Conservation (phyloP, 2,888 invertebrate species). For the Drosophila mimica region DNA sequence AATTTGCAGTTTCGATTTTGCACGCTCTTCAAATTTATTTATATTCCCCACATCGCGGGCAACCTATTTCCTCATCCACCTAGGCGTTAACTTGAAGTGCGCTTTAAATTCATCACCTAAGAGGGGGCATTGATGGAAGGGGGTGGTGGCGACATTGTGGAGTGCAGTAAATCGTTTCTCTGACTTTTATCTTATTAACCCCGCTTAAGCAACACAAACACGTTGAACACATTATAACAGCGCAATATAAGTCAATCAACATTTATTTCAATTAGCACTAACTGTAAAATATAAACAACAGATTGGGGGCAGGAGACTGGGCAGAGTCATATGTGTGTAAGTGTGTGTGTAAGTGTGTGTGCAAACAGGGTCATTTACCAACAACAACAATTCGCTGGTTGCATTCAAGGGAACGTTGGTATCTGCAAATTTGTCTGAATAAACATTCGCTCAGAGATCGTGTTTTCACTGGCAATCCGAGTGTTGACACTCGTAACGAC, state of each 20-base stretch:
- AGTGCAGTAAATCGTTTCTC: constrained; percentile 60
- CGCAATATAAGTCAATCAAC: constrained; percentile 80
- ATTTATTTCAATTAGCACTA: constrained; percentile 73
- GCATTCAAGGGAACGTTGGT: not conserved
- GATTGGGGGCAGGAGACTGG: constrained; percentile 7
- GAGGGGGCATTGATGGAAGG: not conserved
- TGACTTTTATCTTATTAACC: constrained; percentile 61
- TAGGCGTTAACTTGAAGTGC: constrained; percentile 1
- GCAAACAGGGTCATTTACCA: constrained; percentile 27
- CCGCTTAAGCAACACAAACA: constrained; percentile 39
- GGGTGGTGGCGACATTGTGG: constrained; percentile 17
- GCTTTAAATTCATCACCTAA: constrained; percentile 54
- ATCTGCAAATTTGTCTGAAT: constrained; percentile 54
- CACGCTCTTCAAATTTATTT: constrained; percentile 55
- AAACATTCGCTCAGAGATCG: constrained; percentile 29
- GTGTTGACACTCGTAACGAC: constrained; percentile 28
- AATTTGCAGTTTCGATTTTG: constrained; percentile 75
- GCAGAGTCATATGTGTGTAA: constrained; percentile 28
- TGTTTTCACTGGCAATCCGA: constrained; percentile 16
- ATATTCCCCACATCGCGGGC: constrained; percentile 28
- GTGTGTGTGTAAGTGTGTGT: constrained; percentile 7
- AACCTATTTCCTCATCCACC: not conserved
- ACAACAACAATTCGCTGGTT: constrained; percentile 29
- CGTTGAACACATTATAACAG: constrained; percentile 35
- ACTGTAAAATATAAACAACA: constrained; percentile 45